A percentile compares a stretch with the other conserved stretches of the same genome.
Conservation (phyloP, 2,888 invertebrate species). For the Volucella inflata region DNA sequence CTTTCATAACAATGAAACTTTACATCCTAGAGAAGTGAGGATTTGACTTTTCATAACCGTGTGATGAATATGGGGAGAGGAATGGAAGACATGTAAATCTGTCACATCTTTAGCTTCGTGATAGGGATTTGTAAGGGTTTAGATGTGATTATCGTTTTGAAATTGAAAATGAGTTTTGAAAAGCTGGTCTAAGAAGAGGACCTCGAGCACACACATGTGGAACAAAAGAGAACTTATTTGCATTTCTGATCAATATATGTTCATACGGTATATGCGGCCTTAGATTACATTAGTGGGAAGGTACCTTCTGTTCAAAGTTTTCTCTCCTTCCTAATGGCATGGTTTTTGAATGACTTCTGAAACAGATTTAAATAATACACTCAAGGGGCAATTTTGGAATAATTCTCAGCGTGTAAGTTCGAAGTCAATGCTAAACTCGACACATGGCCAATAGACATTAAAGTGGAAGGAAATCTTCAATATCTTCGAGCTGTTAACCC, state of each 20-base stretch:
- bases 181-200: slow-evolving; percentile 1
- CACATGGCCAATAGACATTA: too few relatives aligned
- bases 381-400: too few relatives aligned
- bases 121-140: neutral
- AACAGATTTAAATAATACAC: too few relatives aligned
- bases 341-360: too few relatives aligned
- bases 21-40: neutral
- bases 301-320: too few relatives aligned
- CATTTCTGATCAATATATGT: slow-evolving; percentile 1
- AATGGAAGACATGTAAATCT: neutral
- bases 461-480: too few relatives aligned
- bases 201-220: neutral
- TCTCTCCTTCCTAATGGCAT: too few relatives aligned
- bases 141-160: slow-evolving; percentile 13
- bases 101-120: neutral
- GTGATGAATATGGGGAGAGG: neutral
- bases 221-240: slow-evolving; percentile 16
- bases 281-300: too few relatives aligned
- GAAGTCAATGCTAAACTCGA: too few relatives aligned
- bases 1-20: neutral
- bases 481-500: too few relatives aligned
- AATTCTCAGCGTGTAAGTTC: too few relatives aligned
- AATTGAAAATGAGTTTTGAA: slow-evolving; percentile 6
- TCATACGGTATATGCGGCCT: neutral
- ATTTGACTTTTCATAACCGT: neutral